These are phyloP conservation scores for Scomber colias DNA, from an alignment of 2,113 vertebrate species.

Conservation along the genomic window DNA sequence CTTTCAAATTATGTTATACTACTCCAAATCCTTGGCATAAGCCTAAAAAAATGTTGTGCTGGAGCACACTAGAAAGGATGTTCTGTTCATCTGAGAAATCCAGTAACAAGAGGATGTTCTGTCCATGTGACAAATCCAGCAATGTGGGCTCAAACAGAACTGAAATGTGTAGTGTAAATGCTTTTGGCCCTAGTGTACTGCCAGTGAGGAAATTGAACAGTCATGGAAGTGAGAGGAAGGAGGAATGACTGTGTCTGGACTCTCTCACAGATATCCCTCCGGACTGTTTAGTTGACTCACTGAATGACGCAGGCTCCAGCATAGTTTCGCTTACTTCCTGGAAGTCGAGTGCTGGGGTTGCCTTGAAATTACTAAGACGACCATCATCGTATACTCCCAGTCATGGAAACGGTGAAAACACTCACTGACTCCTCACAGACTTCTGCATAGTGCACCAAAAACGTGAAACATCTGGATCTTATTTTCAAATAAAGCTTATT, in stretches of 20 bases:
- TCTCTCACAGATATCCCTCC: conserved; percentile 73
- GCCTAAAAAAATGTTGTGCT: not conserved
- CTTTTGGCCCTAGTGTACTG: conserved; percentile 45
- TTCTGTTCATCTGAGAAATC: not conserved
- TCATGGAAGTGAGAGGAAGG: conserved; percentile 61
- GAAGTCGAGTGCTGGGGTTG: conserved; percentile 69
- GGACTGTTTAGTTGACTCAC: conserved; percentile 80
- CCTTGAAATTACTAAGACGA: conserved; percentile 71
- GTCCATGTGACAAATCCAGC: conserved; percentile 35
- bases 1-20: not conserved
- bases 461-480: conserved; percentile 71
- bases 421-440: conserved; percentile 50
- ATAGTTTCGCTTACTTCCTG: conserved; percentile 78
- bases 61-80: conserved; percentile 13
- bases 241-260: conserved; percentile 75
- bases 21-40: not conserved
- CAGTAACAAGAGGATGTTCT: conserved; percentile 38
- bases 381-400: conserved; percentile 57
- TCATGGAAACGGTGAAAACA: conserved; percentile 81
- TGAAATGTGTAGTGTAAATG: conserved; percentile 27
- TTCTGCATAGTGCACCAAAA: conserved; percentile 42
- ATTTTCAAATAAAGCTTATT: conserved; percentile 73
- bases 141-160: conserved; percentile 9
- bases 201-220: conserved; percentile 67
- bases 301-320: conserved; percentile 76